Percentiles rank a stretch among this genome's conserved stretches.
These are phyloP conservation scores for Patella vulgata DNA, from an alignment of 1,140 invertebrate species.

Conservation along the genomic window DNA sequence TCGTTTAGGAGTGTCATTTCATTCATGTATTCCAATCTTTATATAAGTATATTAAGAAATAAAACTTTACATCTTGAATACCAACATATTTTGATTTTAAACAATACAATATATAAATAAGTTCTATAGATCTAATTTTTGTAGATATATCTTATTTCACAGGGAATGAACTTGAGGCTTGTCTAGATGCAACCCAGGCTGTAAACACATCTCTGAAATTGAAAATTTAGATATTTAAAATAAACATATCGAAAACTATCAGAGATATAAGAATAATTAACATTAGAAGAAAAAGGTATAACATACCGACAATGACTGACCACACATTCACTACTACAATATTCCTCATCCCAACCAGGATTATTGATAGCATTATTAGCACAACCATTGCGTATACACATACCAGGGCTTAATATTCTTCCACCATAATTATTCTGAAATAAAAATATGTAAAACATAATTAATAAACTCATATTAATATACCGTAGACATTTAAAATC, in stretches of 20 bases:
- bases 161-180: conserved; percentile 70
- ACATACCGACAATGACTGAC: conserved; percentile 87
- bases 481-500: not conserved
- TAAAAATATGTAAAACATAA: not conserved
- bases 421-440: not conserved
- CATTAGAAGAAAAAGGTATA: not conserved
- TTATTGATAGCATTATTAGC: conserved; percentile 89
- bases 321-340: conserved; percentile 97
- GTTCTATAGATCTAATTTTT: no score
- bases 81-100: no score
- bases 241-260: not conserved
- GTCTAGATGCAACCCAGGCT: conserved; percentile 87
- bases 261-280: not conserved
- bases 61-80: no score
- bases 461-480: not conserved
- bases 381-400: conserved; percentile 89
- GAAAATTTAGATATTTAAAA: conserved; percentile 13
- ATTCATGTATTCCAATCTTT: no score
- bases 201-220: conserved; percentile 86
- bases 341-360: conserved; percentile 96
- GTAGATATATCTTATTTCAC: no score
- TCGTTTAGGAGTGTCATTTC: no score
- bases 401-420: conserved; percentile 16
- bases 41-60: no score
- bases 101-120: no score